phyloP scores from a whole-genome alignment of 2,113 vertebrate species.

The Bettongia penicillata region DNA sequence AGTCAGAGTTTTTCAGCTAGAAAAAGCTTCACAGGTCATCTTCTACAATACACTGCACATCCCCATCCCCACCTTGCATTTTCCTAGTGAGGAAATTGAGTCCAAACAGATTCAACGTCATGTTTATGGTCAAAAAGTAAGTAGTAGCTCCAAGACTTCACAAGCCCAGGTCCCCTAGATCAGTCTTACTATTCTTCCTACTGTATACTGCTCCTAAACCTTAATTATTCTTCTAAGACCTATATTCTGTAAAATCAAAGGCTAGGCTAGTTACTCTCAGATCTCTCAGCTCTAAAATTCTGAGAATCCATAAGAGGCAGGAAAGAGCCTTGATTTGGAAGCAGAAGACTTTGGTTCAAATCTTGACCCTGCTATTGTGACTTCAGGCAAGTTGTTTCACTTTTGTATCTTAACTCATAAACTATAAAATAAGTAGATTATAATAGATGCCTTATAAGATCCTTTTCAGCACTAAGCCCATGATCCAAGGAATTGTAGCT shows the following conservation, averaged over 20 bases:
- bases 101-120: no score
- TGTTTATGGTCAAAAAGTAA: not conserved
- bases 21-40: not conserved
- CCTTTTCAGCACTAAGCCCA: not conserved
- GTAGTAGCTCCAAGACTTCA: not conserved
- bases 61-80: not conserved
- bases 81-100: not conserved
- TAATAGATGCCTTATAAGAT: not conserved
- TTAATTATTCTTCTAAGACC: not conserved
- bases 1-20: not conserved
- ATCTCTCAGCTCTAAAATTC: not conserved
- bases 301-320: not conserved
- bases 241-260: not conserved
- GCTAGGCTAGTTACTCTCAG: not conserved
- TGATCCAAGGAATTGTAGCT: not conserved
- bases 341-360: no score
- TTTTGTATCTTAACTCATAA: not conserved
- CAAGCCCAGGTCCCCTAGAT: no score
- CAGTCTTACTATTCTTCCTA: not conserved
- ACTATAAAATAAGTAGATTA: not conserved
- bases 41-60: not conserved
- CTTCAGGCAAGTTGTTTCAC: not conserved
- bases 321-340: not conserved
- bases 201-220: not conserved
- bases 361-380: not conserved